Evolutionary conservation across 1,140 invertebrate genomes (phyloP), one percentile per base, ranked within the genome.

Genomic region (Calliopsis andreniformis): DNA sequence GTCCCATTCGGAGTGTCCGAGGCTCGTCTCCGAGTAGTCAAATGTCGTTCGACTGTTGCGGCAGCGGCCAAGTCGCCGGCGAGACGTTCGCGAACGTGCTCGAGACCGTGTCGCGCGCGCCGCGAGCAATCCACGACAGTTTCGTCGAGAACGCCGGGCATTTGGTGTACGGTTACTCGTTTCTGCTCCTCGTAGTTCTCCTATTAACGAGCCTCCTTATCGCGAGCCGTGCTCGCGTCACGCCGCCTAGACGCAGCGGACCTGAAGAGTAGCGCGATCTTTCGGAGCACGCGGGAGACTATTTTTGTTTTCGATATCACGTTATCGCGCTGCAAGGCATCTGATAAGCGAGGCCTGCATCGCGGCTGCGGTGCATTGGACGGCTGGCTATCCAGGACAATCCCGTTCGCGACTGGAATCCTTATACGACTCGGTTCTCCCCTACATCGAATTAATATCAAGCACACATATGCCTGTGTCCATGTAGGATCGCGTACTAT

Each of bases 11-110:
- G n/a, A 53, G 10, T 39, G 12, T 51, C 47, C 10, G 25, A 43
- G 35, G 0, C 14, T 35, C 10, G 25, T 16, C 18, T 18, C 16
- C 39, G 16, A 66, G 39, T n/a, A 45, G 58, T 66, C 75, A 85
- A 76, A 89, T 89, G 88, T 88, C 88, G 67, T 88, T 85, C 77
- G 89, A 89, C 10, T 90, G 89, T 28, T 89, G 88, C 61, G 87
- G 88, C 47, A 76, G 85, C 73, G 82, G 82, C 58, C 71, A 59
- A 16, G 63, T 58, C 18, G 69, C 73, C 68, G 87, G 88, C 63
- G 79, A 84, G n/a, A 77, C 87, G 55, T 83, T 90, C 51, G 35
- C 8, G 8, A 30, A 67, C 47, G 76, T 66, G 49, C 61, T 87
- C 58, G 63, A 76, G 23, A 55, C 42, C 42, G 63, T 69, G 32